Base-by-base conservation (phyloP, 2,888 invertebrate genomes). In the Keiferia lycopersicella region DNA sequence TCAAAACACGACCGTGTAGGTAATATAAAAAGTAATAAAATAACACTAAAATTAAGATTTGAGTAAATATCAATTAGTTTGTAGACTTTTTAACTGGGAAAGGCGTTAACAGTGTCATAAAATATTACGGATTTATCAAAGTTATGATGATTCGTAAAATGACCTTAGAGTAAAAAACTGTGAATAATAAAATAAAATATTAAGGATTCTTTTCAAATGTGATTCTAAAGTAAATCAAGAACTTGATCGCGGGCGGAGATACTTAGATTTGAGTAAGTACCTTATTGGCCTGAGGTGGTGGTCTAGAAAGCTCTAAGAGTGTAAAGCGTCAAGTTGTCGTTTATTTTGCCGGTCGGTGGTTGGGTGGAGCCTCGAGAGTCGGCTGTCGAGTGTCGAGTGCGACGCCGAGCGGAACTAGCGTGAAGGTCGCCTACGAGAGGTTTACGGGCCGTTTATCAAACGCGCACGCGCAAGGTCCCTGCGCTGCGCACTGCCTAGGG, bases 391-490 rank as follows among this genome's bases (percentile, higher is more conserved):
- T 16, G 45, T 14, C 18, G 48, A 48, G 48, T 18, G 16, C 16
- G 63, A 68, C 66, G 66, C 68, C 67, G 68, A 68, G 67, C 70
- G 69, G 71, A 70, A 71, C 69, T 65, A 34, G 62, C 50, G 56
- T 57, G 67, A 73, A 76, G 78, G 79, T 72, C 70, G 69, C 68
- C 69, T 34, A 34, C 34, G 72, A 74, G 71, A 68, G 68, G 75
- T 72, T 75, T 77, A 76, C 69, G 69, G 65, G 71, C 69, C 71
- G 77, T 81, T 79, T 80, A 79, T 79, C 79, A 76, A 77, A 73
- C 67, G 70, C 71, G 71, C 67, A 61, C 63, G 69, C 73, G 64
- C 80, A 82, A 82, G 82, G 83, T 78, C 81, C 71, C 68, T 65
- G 63, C 63, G 64, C 41, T 2, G 41, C 3, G 34, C 34, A 39